A percentile compares a stretch with the other conserved stretches of the same genome.
Conservation (phyloP, 2,888 invertebrate genomes). For the Cryptus viduatorius region DNA sequence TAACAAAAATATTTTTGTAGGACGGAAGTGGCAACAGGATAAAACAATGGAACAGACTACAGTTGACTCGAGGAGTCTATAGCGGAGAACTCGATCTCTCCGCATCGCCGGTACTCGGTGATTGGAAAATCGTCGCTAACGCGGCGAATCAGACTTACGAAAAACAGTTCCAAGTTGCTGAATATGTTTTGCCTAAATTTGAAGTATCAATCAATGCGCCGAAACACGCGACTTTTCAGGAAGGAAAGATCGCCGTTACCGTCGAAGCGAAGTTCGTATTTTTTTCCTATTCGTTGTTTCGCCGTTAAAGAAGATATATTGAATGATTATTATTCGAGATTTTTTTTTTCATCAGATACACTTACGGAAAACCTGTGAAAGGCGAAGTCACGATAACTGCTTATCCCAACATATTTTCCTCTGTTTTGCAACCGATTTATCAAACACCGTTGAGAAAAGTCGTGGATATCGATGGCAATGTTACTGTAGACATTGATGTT, state of each 20-base stretch:
- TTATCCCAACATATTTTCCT: conserved; percentile 93
- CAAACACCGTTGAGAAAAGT: conserved; percentile 87
- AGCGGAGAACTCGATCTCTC: conserved; percentile 92
- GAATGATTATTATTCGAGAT: conserved; percentile 20
- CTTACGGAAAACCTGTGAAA: conserved; percentile 94
- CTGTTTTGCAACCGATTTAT: conserved; percentile 92
- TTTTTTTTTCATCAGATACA: conserved; percentile 87
- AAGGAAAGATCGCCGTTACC: conserved; percentile 91
- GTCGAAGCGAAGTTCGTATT: conserved; percentile 92
- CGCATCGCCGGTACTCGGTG: conserved; percentile 93
- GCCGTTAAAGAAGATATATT: neutral
- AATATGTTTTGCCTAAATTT: conserved; percentile 97
- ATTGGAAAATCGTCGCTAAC: conserved; percentile 93
- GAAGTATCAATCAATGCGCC: conserved; percentile 94
- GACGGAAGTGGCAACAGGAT: conserved; percentile 93
- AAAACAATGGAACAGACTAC: conserved; percentile 91
- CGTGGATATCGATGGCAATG: conserved; percentile 90
- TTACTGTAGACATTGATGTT: conserved; percentile 92
- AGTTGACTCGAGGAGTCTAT: conserved; percentile 91
- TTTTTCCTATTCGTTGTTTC: neutral
- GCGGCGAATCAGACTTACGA: conserved; percentile 89
- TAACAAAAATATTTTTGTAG: conserved; percentile 82
- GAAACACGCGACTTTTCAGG: conserved; percentile 92
- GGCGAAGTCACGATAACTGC: conserved; percentile 94
- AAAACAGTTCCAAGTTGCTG: conserved; percentile 93